Percentiles rank a stretch among this genome's conserved stretches.
Conservation (phyloP, 1,140 invertebrate species). For the Bicyclus anynana region DNA sequence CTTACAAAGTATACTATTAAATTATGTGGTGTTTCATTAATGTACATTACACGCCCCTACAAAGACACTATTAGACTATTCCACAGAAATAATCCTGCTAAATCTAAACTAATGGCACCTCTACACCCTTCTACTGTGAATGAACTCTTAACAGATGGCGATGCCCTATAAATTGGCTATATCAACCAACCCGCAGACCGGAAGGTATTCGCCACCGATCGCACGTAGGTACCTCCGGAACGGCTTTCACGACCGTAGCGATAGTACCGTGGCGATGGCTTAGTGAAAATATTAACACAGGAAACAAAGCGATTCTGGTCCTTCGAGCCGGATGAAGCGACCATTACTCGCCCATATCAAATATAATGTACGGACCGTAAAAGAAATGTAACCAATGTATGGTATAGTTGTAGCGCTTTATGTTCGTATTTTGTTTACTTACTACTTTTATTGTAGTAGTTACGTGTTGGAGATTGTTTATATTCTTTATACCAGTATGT, state of each 20-base stretch:
- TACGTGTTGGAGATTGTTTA: too few species aligned
- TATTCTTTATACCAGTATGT: too few species aligned
- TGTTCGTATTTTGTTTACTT: not conserved
- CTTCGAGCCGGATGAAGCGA: slow-evolving; percentile 22
- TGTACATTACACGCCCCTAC: too few species aligned
- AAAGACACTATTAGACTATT: too few species aligned
- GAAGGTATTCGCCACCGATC: slow-evolving; percentile 33
- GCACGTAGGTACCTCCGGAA: slow-evolving; percentile 19
- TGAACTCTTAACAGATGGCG: slow-evolving; percentile 33
- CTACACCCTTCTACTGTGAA: slow-evolving; percentile 23
- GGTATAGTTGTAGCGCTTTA: not conserved
- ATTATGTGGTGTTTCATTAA: too few species aligned
- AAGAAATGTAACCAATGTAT: slow-evolving; percentile 1
- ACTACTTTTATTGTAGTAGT: not conserved
- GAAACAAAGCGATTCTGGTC: slow-evolving; percentile 19
- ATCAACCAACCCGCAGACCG: slow-evolving; percentile 29
- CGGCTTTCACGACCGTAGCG: slow-evolving; percentile 16
- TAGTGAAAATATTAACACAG: slow-evolving; percentile 23
- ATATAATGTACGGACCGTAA: not conserved
- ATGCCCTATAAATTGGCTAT: slow-evolving; percentile 43
- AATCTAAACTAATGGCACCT: slow-evolving; percentile 3
- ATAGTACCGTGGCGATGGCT: too few species aligned
- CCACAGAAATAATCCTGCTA: not conserved
- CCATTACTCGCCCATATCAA: slow-evolving; percentile 5
- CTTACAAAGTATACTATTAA: too few species aligned